Percentiles rank a stretch among this genome's conserved stretches.
These are phyloP conservation scores for Adela reaumurella DNA, from an alignment of 2,888 invertebrate species.

Conservation along the genomic window DNA sequence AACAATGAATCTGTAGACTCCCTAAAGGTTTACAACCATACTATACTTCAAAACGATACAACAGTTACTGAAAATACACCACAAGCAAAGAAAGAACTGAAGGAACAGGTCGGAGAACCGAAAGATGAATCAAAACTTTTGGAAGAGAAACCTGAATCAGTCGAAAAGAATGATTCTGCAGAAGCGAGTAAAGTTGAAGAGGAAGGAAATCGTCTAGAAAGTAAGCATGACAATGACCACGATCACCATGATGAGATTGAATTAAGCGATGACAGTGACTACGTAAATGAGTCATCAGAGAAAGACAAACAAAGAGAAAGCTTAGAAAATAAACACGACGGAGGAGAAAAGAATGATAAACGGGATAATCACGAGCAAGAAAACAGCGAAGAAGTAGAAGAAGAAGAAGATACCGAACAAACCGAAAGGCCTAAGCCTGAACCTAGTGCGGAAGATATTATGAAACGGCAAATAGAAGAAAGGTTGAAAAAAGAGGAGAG, in stretches of 20 bases:
- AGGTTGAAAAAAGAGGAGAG: slow-evolving; percentile 23
- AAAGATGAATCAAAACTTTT: neutral
- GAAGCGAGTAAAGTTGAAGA: neutral
- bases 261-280: neutral
- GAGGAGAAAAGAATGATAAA: neutral
- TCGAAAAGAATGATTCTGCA: neutral
- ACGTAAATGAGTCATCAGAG: neutral
- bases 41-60: slow-evolving; percentile 18
- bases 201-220: neutral
- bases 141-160: too few relatives aligned
- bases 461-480: slow-evolving; percentile 19
- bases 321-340: neutral
- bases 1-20: too few relatives aligned
- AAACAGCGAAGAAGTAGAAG: slow-evolving; percentile 8
- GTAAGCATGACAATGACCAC: neutral
- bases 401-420: slow-evolving; percentile 19
- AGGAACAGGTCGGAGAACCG: neutral
- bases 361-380: neutral
- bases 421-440: slow-evolving; percentile 7
- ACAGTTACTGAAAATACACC: too few relatives aligned
- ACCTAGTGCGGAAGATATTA: slow-evolving; percentile 21
- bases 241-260: neutral
- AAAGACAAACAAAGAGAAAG: neutral
- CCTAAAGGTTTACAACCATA: too few relatives aligned
- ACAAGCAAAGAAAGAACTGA: too few relatives aligned